Conservation (phyloP, 2,888 invertebrate species). For the Dexiosoma caninum region DNA sequence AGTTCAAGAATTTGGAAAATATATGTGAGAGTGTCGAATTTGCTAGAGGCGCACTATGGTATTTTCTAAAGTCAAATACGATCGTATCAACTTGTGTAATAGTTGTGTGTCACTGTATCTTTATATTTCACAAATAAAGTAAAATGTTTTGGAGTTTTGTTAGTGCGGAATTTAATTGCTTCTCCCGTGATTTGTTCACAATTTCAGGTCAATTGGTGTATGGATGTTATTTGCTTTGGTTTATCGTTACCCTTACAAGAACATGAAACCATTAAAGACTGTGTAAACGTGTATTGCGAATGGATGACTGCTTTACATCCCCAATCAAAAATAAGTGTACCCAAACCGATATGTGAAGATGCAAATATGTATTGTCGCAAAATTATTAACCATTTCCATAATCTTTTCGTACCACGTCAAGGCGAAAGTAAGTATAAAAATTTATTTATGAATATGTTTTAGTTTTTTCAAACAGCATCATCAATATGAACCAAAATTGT, state of each 20-base stretch:
- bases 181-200: too few species aligned
- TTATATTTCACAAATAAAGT: too few species aligned
- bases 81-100: too few species aligned
- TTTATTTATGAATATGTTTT: background rate
- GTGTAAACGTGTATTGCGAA: slow-evolving; percentile 97
- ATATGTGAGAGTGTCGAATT: too few species aligned
- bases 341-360: slow-evolving; percentile 91
- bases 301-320: slow-evolving; percentile 94
- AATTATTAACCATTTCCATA: slow-evolving; percentile 95
- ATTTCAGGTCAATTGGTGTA: slow-evolving; percentile 89
- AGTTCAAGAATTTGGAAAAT: too few species aligned
- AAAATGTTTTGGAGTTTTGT: too few species aligned
- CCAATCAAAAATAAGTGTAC: slow-evolving; percentile 91
- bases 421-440: slow-evolving; percentile 87
- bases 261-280: slow-evolving; percentile 96
- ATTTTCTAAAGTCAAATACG: too few species aligned
- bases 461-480: too few species aligned
- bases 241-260: slow-evolving; percentile 92
- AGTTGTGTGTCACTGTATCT: too few species aligned
- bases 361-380: slow-evolving; percentile 93
- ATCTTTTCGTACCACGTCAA: slow-evolving; percentile 94
- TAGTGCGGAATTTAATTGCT: too few species aligned
- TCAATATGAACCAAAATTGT: slow-evolving; percentile 22
- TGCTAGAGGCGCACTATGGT: too few species aligned
- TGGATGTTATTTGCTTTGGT: slow-evolving; percentile 93